Percentiles rank a stretch among this genome's conserved stretches.
Conservation (phyloP, 2,888 invertebrate genomes). For the Apamea crenata region DNA sequence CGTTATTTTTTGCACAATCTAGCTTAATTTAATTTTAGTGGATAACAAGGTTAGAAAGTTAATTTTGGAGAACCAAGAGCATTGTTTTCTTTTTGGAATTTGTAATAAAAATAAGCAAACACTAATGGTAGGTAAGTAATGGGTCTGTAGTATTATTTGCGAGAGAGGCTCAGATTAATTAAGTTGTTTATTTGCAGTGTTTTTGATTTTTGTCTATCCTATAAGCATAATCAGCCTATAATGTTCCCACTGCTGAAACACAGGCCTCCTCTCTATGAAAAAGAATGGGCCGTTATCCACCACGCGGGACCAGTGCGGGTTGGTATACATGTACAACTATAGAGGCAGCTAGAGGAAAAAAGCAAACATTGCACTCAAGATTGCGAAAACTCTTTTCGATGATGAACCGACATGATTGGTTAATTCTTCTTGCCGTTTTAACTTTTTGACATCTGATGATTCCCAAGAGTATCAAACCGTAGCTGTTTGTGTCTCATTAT, state of each 20-base stretch:
- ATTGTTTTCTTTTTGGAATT: not conserved
- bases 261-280: not conserved
- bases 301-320: not conserved
- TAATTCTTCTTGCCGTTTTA: not conserved
- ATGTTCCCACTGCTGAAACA: not conserved
- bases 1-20: not conserved
- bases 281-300: not conserved
- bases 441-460: not conserved
- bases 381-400: not conserved
- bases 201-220: not conserved
- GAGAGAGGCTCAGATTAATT: constrained; percentile 16
- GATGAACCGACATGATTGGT: not conserved
- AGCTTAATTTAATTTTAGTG: constrained; percentile 6
- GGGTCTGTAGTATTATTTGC: not conserved
- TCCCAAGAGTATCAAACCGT: not conserved
- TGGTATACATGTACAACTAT: not conserved
- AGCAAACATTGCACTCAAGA: too few relatives aligned
- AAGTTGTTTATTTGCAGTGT: constrained; percentile 27
- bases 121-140: not conserved
- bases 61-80: not conserved
- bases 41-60: not conserved
- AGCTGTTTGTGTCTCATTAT: not conserved
- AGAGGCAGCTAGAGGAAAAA: not conserved
- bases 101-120: not conserved
- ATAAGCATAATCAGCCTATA: not conserved